A percentile compares a stretch with the other conserved stretches of the same genome.
Evolutionary conservation across 2,113 vertebrate genomes (phyloP).

Genomic region (Crotophaga sulcirostris): DNA sequence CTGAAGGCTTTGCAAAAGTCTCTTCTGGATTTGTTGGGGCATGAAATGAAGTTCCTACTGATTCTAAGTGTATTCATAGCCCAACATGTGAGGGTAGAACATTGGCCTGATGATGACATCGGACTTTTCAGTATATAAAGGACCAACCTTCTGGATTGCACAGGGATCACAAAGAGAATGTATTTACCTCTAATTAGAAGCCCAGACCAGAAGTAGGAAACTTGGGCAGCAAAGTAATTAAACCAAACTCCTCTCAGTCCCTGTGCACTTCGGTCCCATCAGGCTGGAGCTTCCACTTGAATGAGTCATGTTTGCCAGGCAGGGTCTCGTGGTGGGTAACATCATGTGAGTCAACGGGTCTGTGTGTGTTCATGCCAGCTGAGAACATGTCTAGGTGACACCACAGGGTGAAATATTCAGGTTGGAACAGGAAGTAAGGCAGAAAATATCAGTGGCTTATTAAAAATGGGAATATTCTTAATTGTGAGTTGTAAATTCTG

Average conservation of each 20-base stretch:
- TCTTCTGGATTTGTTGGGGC: neutral
- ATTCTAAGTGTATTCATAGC: neutral
- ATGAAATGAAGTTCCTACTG: neutral
- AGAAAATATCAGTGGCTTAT: neutral
- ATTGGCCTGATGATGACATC: neutral
- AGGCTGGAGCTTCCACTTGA: neutral
- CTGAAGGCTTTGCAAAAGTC: neutral
- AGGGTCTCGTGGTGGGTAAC: neutral
- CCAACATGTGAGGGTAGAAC: neutral
- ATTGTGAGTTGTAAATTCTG: neutral
- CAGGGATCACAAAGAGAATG: neutral
- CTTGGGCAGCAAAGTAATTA: neutral
- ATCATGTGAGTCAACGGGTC: rapidly evolving
- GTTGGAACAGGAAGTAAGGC: neutral
- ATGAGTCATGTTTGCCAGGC: neutral
- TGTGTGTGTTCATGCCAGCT: neutral
- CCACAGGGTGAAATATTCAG: neutral
- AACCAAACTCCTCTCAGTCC: neutral
- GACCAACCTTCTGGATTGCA: neutral
- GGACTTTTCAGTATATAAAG: neutral
- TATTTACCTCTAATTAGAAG: neutral
- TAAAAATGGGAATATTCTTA: neutral
- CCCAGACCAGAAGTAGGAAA: neutral
- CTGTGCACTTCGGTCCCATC: neutral
- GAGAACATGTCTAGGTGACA: neutral